These are phyloP conservation scores for Hedya salicella DNA, from an alignment of 2,888 invertebrate genomes.

Conservation along the genomic window DNA sequence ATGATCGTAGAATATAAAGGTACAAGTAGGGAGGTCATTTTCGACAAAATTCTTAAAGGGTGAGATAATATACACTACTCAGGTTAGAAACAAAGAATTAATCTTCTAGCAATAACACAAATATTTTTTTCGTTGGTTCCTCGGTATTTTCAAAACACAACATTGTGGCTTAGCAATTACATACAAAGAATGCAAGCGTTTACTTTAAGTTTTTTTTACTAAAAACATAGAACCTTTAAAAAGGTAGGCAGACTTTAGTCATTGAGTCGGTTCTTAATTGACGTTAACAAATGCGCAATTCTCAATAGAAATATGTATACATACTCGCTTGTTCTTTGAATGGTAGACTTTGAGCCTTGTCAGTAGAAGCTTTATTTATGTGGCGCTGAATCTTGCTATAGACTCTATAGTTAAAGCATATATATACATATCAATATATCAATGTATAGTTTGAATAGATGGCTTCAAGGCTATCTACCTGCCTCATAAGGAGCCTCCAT, in stretches of 20 bases:
- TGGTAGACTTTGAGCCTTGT: not conserved
- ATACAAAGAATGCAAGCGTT: too few species aligned
- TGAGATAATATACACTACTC: too few species aligned
- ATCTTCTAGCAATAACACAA: too few species aligned
- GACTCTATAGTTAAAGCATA: not conserved
- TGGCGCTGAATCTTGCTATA: constrained; percentile 1
- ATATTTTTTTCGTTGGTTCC: too few species aligned
- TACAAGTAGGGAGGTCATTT: too few species aligned
- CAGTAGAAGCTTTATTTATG: constrained; percentile 2
- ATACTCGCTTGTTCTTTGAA: not conserved
- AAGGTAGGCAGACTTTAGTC: constrained; percentile 35
- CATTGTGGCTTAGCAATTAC: too few species aligned
- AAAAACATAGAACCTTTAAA: constrained; percentile 9
- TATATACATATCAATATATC: not conserved
- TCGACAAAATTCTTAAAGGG: too few species aligned
- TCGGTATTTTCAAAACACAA: too few species aligned
- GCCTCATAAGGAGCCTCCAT: constrained; percentile 63
- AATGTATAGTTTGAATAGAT: not conserved
- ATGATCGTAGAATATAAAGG: too few species aligned
- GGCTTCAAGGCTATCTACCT: constrained; percentile 62
- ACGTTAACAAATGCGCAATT: constrained; percentile 35
- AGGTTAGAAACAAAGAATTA: too few species aligned
- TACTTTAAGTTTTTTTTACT: too few species aligned
- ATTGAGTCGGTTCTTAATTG: constrained; percentile 40
- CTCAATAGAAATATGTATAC: not conserved